Evolutionary conservation across 2,113 vertebrate genomes (phyloP), one percentile per base, ranked within the genome.

Genomic region (Ochotona princeps): DNA sequence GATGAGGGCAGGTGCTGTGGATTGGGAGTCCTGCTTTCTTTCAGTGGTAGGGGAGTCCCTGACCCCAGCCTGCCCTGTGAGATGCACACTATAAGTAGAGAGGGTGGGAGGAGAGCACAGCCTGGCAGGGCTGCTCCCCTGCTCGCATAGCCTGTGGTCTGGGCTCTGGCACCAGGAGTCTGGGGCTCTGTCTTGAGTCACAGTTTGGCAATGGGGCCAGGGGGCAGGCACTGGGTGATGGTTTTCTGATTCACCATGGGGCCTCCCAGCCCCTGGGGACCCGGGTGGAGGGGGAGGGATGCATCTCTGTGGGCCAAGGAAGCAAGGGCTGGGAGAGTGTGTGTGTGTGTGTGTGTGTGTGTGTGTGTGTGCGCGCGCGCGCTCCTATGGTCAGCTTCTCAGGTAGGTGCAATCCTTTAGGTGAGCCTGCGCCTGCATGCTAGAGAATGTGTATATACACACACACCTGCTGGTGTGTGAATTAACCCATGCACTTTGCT

Each of bases 151-250:
- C 28, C 89, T 87, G 23, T 65, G 61, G 30, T 49, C 20, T 75
- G 87, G 65, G 30, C 13, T 87, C 67, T 91, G 63, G 83, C 87
- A 89, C 51, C 49, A 75, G 87, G 14, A 73, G 54, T 93, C 80
- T 90, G 23, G 57, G 25, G 69, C 70, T 94, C 66, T n/a, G 20
- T 66, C 25, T 63, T 95, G 95, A 96, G 91, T 96, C 96, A 97
- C 35, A 79, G 61, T 49, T n/a, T 78, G 63, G 65, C 74, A 74
- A 67, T 25, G 49, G 20, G 65, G n/a, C 90, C 14, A 88, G 15
- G 1, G 14, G 76, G 90, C 75, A 92, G 70, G 65, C 60, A 89
- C n/a, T 96, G 8, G 4, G 61, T 94, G 90, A 97, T 90, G 92
- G 76, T 35, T 92, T 17, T 60, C 69, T 96, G 95, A 96, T 91